Percentiles rank a stretch among this genome's conserved stretches.
phyloP scores from a whole-genome alignment of 92 coral and sea anemone species.

The Zoanthus sansibaricus region DNA sequence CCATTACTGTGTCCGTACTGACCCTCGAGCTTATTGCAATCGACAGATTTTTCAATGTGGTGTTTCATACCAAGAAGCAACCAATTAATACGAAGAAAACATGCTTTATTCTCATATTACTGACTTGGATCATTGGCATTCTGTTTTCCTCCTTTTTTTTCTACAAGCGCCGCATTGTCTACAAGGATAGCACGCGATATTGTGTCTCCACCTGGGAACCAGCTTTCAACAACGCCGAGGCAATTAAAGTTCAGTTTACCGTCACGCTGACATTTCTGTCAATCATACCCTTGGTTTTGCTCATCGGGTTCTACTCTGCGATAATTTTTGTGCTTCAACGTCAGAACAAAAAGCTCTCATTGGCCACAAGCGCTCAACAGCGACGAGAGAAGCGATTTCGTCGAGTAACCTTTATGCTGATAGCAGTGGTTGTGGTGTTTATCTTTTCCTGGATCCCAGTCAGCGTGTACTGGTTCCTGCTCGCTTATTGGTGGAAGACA shows the following conservation, averaged over 20 bases:
- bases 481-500: constrained; percentile 8
- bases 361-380: constrained; percentile 27
- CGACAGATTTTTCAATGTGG: constrained; percentile 31
- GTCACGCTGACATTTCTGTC: constrained; percentile 4
- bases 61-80: constrained; percentile 18
- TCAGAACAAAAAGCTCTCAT: neutral
- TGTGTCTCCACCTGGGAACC: constrained; percentile 24
- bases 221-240: constrained; percentile 21
- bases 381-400: constrained; percentile 22
- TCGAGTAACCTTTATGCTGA: constrained; percentile 19
- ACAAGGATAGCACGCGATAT: neutral
- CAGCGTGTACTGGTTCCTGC: constrained; percentile 24
- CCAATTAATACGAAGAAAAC: neutral
- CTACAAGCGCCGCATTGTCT: constrained; percentile 11
- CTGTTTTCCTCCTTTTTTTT: constrained; percentile 11
- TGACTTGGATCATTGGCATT: neutral
- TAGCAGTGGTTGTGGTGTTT: constrained; percentile 27
- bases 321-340: constrained; percentile 13
- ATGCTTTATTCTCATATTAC: neutral
- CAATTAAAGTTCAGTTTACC: constrained; percentile 21
- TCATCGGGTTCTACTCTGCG: constrained; percentile 26
- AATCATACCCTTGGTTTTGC: constrained; percentile 16
- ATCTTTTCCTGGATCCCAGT: constrained; percentile 23
- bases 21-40: constrained; percentile 30
- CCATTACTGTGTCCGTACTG: constrained; percentile 23